Evolutionary conservation across 2,888 invertebrate species (phyloP).

Genomic region (Lepidocyrtinus sp.): DNA sequence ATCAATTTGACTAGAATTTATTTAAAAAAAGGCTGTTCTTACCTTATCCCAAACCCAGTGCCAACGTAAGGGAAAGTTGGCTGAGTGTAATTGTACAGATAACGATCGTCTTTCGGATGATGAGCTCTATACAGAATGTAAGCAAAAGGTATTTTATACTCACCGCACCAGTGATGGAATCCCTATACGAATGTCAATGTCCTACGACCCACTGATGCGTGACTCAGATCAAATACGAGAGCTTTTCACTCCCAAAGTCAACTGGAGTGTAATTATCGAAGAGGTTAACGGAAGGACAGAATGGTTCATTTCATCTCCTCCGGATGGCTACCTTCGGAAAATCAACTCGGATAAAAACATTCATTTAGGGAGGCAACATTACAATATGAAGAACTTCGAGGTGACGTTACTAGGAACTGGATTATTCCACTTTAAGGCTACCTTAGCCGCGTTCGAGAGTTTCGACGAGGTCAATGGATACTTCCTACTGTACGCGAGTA

Average conservation of each 20-base stretch:
- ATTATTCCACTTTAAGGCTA: constrained; percentile 64
- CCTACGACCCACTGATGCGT: constrained; percentile 56
- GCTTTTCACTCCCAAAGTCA: constrained; percentile 31
- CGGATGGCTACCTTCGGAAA: neutral
- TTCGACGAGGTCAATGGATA: constrained; percentile 64
- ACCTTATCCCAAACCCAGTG: no score
- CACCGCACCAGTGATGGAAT: neutral
- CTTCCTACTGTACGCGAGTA: constrained; percentile 25
- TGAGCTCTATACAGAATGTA: constrained; percentile 61
- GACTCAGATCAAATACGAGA: constrained; percentile 53
- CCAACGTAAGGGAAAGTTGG: no score
- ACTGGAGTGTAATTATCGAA: constrained; percentile 53
- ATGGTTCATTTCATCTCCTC: constrained; percentile 18
- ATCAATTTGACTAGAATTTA: neutral
- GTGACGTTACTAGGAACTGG: constrained; percentile 57
- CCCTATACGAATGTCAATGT: constrained; percentile 1
- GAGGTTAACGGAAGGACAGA: constrained; percentile 64
- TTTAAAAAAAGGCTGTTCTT: no score
- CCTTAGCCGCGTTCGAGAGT: constrained; percentile 60
- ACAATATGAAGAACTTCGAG: neutral
- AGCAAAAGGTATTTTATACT: constrained; percentile 50
- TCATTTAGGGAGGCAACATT: neutral
- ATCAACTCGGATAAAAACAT: neutral
- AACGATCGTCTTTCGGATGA: constrained; percentile 59
- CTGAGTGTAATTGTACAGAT: constrained; percentile 56